These are phyloP conservation scores for Hypotaenidia philippensis DNA, from an alignment of 2,797 vertebrate genomes.

Conservation along the genomic window DNA sequence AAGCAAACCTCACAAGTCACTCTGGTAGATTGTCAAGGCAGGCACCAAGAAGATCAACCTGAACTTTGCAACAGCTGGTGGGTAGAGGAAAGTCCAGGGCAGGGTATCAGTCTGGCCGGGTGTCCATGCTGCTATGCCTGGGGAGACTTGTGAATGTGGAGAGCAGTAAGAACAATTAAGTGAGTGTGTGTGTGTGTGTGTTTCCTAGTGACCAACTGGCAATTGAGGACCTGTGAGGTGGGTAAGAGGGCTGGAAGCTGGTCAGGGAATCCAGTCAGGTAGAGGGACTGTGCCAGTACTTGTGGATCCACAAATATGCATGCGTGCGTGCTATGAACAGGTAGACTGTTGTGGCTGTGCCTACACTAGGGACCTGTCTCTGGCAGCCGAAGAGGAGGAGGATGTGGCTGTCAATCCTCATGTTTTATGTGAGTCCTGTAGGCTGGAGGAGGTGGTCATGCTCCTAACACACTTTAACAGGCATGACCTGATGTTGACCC, in stretches of 20 bases:
- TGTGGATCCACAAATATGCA: background rate
- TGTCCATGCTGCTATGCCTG: fast-evolving
- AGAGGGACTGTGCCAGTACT: fast-evolving
- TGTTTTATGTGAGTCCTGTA: background rate
- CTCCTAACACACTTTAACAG: background rate
- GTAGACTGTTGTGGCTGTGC: fast-evolving
- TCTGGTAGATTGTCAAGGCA: background rate
- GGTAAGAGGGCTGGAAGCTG: background rate
- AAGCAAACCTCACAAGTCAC: background rate
- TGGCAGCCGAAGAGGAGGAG: background rate
- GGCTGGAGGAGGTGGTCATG: background rate
- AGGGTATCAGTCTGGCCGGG: fast-evolving
- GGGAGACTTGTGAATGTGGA: background rate
- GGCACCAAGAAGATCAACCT: background rate
- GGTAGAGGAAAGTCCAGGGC: no score
- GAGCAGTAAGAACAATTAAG: background rate
- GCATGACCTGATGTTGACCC: background rate
- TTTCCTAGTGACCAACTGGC: background rate
- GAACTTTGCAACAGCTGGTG: background rate
- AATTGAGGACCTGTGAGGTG: fast-evolving
- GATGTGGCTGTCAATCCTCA: fast-evolving
- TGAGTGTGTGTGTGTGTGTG: fast-evolving
- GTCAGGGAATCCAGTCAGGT: fast-evolving
- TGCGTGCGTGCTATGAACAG: background rate
- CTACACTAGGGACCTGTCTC: background rate